Evolutionary conservation across 2,113 vertebrate genomes (phyloP).

Genomic region (Pseudorectes ferrugineus): DNA sequence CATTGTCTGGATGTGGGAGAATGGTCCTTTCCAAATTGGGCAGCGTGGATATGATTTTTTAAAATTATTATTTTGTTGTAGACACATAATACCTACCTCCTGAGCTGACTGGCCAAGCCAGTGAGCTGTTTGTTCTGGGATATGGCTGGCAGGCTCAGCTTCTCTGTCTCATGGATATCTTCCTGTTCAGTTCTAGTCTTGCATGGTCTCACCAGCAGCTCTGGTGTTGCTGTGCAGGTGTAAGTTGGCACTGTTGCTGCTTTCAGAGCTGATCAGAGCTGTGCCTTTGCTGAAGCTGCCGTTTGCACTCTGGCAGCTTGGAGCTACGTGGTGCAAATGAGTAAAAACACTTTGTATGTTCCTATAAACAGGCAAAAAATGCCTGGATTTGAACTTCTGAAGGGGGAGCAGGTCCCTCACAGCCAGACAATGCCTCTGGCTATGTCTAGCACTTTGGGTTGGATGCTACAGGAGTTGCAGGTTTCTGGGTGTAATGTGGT

Average conservation of each 20-base stretch:
- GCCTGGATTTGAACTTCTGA: background rate
- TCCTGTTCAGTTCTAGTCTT: background rate
- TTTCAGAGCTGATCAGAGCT: background rate
- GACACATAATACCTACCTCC: background rate
- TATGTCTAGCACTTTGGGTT: rapidly evolving
- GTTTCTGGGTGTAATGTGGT: background rate
- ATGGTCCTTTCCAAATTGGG: background rate
- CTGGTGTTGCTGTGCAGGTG: background rate
- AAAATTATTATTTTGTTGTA: background rate
- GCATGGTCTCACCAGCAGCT: background rate
- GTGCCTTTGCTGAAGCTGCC: background rate
- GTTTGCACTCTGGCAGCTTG: background rate
- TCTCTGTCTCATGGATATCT: background rate
- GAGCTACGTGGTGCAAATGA: background rate
- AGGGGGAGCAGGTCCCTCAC: background rate
- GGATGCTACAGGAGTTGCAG: background rate
- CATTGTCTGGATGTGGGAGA: background rate
- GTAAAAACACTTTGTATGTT: background rate
- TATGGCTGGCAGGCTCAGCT: background rate
- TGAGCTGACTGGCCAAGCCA: background rate
- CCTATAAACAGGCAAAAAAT: background rate
- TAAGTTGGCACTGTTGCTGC: background rate
- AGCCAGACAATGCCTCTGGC: background rate
- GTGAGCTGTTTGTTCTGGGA: background rate
- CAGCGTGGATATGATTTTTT: background rate